Evolutionary conservation across 2,113 vertebrate genomes (phyloP).

Genomic region (Protobothrops mucrosquamatus): DNA sequence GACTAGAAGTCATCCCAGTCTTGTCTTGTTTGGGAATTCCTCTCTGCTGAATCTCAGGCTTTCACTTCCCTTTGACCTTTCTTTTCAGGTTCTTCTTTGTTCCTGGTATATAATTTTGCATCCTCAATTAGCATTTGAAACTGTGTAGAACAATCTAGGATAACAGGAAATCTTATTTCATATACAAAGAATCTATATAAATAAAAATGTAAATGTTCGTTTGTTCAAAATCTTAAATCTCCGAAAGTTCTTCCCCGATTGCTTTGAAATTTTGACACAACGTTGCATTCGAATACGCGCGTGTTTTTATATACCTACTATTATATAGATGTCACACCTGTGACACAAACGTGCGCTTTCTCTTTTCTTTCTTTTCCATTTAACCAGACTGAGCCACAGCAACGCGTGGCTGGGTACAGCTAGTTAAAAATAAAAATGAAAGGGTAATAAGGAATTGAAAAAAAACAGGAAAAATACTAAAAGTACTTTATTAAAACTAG

Average conservation of each 20-base stretch:
- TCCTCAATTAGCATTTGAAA: background rate
- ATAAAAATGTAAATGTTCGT: too few species aligned
- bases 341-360: too few species aligned
- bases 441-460: background rate
- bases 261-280: too few species aligned
- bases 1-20: background rate
- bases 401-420: too few species aligned
- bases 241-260: too few species aligned
- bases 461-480: background rate
- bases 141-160: background rate
- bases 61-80: background rate
- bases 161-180: background rate
- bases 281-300: too few species aligned
- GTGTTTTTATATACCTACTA: too few species aligned
- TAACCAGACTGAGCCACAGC: too few species aligned
- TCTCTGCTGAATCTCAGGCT: background rate
- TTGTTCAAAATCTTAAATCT: too few species aligned
- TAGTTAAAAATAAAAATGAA: background rate
- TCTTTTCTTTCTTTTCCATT: too few species aligned
- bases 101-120: background rate
- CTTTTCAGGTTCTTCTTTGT: background rate
- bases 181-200: background rate
- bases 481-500: background rate
- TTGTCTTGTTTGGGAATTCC: background rate
- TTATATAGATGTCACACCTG: too few species aligned